phyloP scores from a whole-genome alignment of 2,113 vertebrate genomes.

The Taurulus bubalis region DNA sequence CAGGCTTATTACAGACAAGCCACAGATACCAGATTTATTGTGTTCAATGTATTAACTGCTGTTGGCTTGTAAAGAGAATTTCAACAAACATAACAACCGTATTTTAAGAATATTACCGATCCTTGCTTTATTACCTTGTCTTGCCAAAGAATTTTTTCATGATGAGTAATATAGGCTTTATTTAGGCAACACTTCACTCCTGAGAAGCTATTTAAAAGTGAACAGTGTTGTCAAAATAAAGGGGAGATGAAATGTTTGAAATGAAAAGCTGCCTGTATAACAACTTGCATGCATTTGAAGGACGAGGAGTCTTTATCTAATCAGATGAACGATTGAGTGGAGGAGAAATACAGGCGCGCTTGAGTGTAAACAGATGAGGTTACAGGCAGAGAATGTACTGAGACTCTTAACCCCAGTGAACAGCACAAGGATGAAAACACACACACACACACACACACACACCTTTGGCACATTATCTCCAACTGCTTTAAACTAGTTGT shows the following conservation, averaged over 20 bases:
- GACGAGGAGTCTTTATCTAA: neutral
- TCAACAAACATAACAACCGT: neutral
- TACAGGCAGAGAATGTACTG: neutral
- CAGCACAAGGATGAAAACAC: neutral
- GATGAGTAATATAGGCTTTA: neutral
- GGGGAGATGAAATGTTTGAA: neutral
- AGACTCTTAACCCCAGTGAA: neutral
- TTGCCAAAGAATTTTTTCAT: neutral
- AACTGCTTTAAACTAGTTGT: neutral
- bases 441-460: neutral
- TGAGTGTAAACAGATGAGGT: constrained; percentile 30
- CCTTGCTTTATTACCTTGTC: neutral
- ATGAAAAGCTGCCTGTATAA: neutral
- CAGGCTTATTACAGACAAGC: no score
- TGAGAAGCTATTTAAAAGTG: neutral
- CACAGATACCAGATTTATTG: no score
- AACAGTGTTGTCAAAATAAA: neutral
- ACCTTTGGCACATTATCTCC: neutral
- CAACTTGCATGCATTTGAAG: neutral
- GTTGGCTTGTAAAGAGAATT: no score
- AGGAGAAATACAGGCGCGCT: constrained; percentile 3
- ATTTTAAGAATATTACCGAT: neutral
- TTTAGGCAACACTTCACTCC: neutral
- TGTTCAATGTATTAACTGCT: no score
- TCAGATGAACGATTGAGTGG: neutral